phyloP scores from a whole-genome alignment of 2,888 invertebrate species.

The Macrophya alboannulata region DNA sequence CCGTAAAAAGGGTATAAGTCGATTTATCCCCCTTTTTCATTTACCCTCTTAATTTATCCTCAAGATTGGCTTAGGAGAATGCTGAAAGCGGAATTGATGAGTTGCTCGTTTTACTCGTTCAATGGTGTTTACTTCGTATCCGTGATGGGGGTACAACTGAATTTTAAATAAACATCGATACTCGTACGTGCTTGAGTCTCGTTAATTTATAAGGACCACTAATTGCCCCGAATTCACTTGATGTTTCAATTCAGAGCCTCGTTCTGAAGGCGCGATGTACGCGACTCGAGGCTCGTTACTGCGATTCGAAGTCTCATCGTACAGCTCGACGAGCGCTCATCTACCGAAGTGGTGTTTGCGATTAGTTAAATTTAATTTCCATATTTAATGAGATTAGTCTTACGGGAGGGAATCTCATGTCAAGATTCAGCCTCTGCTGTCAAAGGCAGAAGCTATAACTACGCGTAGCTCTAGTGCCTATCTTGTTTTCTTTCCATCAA shows the following conservation, averaged over 20 bases:
- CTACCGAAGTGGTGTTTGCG: not conserved
- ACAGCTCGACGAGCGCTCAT: not conserved
- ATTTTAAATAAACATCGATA: slow-evolving; percentile 10
- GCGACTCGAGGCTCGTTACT: slow-evolving; percentile 5
- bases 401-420: not conserved
- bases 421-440: not conserved
- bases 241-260: slow-evolving; percentile 10
- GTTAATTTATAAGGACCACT: not conserved
- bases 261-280: not conserved
- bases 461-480: not conserved
- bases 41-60: not conserved
- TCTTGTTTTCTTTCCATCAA: slow-evolving; percentile 26
- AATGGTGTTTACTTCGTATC: not conserved
- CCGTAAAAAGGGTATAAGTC: slow-evolving; percentile 7
- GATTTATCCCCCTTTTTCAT: not conserved
- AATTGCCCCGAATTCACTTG: slow-evolving; percentile 8
- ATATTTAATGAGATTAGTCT: slow-evolving; percentile 31
- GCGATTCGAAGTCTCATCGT: not conserved
- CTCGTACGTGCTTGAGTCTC: not conserved
- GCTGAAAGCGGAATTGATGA: not conserved
- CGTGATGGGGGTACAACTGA: not conserved
- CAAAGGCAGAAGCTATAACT: not conserved
- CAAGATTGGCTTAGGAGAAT: not conserved
- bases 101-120: not conserved
- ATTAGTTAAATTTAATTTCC: slow-evolving; percentile 36